Base-by-base conservation (phyloP, 1,140 invertebrate genomes). In the Cephus cinctus region DNA sequence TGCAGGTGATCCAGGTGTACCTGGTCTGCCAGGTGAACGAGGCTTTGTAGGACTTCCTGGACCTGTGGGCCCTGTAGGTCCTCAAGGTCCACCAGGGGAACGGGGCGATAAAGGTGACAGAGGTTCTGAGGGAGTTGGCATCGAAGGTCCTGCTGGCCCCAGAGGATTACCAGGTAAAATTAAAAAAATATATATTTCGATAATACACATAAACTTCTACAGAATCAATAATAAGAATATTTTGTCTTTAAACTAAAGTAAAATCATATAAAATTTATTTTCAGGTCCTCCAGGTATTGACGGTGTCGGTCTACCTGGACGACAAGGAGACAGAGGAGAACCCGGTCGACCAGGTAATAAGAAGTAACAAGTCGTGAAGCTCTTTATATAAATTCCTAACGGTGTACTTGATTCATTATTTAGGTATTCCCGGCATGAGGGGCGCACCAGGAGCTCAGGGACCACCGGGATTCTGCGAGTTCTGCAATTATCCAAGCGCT, bases 101-200 rank as follows among this genome's bases (percentile, higher is more conserved):
- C 78, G 81, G 53, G 88, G 87, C 1, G 86, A 88, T 42, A 87
- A 86, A 59, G 88, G 88, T 1, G 86, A 89, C 5, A 65, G 82
- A 64, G 87, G 88, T 1, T 67, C 71, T 0, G 81, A 87, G 66
- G 87, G 86, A 2, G 57, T 85, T 25, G 86, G 86, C 1, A 52
- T 82, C 3, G 86, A 86, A 71, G 88, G 88, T n/a, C 80, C 82
- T 1, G 71, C 80, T 36, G 88, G 88, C 27, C 76, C 80, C 1
- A 71, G 78, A 59, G 87, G 87, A 39, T 45, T 73, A 42, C 79
- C 80, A 76, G 86, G 86, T 87, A 72, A 52, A 32, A 32, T 30
- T 31, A 47, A 23, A 36, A 14, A 20, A 19, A 11, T 2, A 34
- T n/a, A n/a, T n/a, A n/a, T 36, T 45, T 34, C 27, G 4, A 20